phyloP scores from a whole-genome alignment of 2,888 invertebrate species.

The Villa cingulata region DNA sequence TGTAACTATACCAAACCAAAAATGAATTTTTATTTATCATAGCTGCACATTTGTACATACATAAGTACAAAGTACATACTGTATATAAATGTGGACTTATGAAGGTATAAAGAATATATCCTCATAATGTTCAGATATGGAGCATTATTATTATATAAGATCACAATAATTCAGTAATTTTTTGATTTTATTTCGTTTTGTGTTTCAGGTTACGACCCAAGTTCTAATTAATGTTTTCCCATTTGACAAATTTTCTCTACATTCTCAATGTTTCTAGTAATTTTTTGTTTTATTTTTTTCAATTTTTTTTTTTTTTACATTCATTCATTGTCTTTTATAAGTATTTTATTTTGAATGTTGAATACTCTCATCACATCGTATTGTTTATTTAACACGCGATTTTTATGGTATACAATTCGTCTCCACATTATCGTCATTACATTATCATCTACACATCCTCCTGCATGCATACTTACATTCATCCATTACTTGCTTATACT shows the following conservation, averaged over 20 bases:
- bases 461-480: too few relatives aligned
- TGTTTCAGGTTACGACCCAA: constrained; percentile 18
- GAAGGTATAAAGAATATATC: too few relatives aligned
- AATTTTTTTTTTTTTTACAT: too few relatives aligned
- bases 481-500: too few relatives aligned
- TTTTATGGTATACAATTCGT: constrained; percentile 14
- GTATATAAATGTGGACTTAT: too few relatives aligned
- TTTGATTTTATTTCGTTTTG: constrained; percentile 1
- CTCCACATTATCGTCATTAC: too few relatives aligned
- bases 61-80: too few relatives aligned
- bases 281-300: neutral
- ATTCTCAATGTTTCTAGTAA: neutral
- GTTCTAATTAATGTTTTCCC: constrained; percentile 22
- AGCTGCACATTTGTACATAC: too few relatives aligned
- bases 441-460: too few relatives aligned
- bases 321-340: neutral
- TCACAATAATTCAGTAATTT: constrained; percentile 20
- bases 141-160: constrained; percentile 3
- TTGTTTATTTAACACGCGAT: constrained; percentile 16
- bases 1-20: too few relatives aligned
- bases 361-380: neutral
- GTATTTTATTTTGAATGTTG: neutral
- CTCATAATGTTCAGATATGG: too few relatives aligned
- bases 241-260: constrained; percentile 19
- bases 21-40: too few relatives aligned